phyloP scores from a whole-genome alignment of 2,797 vertebrate species.

The Apogon talboti region DNA sequence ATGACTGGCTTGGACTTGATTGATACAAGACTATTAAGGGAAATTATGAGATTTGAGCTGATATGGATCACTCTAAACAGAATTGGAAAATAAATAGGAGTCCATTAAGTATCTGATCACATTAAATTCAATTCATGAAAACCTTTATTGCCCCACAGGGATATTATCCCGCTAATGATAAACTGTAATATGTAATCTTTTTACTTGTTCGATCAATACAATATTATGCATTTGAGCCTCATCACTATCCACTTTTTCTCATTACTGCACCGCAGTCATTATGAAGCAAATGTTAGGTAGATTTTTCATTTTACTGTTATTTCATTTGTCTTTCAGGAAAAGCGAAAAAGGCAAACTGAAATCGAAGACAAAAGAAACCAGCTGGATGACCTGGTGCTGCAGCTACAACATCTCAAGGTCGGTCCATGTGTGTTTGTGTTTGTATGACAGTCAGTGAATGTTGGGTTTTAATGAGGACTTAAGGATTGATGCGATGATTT shows the following conservation, averaged over 20 bases:
- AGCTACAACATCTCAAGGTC: slow-evolving; percentile 98
- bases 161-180: slow-evolving; percentile 9
- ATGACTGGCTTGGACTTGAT: too few species aligned
- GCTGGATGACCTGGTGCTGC: slow-evolving; percentile 95
- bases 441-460: neutral
- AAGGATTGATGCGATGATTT: neutral
- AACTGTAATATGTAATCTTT: slow-evolving; percentile 26
- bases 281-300: too few species aligned
- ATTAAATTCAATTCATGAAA: slow-evolving; percentile 31
- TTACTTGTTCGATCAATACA: slow-evolving; percentile 18
- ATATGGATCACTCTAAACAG: slow-evolving; percentile 2
- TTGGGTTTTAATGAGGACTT: neutral
- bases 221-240: slow-evolving; percentile 5
- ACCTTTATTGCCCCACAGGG: slow-evolving; percentile 7
- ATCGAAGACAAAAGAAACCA: slow-evolving; percentile 95
- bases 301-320: too few species aligned
- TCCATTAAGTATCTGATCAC: slow-evolving; percentile 11
- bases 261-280: too few species aligned
- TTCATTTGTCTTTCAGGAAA: slow-evolving; percentile 84
- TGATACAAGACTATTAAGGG: too few species aligned
- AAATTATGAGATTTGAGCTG: too few species aligned
- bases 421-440: slow-evolving; percentile 43
- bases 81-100: neutral
- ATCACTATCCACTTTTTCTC: neutral
- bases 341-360: slow-evolving; percentile 95